These are phyloP conservation scores for Umimayanthus chanpuru DNA, from an alignment of 92 coral and sea anemone genomes.

Conservation along the genomic window DNA sequence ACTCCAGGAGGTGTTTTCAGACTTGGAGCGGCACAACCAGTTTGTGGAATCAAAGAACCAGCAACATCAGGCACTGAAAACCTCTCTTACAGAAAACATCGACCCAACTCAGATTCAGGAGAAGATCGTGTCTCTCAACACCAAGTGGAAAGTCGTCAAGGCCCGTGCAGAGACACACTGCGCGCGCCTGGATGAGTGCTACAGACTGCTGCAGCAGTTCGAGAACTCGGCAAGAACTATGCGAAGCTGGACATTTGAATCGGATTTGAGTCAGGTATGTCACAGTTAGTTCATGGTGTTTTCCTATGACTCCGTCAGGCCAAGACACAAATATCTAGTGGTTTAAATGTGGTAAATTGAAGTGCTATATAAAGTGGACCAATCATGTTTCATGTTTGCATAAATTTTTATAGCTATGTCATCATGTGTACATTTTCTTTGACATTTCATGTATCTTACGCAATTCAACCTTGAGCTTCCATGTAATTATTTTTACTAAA, in stretches of 20 bases:
- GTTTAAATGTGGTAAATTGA: background rate
- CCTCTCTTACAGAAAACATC: constrained; percentile 68
- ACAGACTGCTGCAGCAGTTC: constrained; percentile 59
- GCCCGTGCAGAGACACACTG: constrained; percentile 68
- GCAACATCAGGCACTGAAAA: constrained; percentile 63
- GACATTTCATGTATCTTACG: too few species aligned
- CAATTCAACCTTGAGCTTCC: too few species aligned
- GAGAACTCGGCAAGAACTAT: constrained; percentile 65
- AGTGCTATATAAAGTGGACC: too few species aligned
- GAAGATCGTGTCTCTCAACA: constrained; percentile 65
- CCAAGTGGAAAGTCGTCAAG: constrained; percentile 74
- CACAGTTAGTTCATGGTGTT: too few species aligned
- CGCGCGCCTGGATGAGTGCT: constrained; percentile 62
- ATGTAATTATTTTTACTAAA: too few species aligned
- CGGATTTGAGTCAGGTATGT: constrained; percentile 63
- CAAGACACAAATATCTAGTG: background rate
- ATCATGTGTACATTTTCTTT: too few species aligned
- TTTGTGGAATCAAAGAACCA: constrained; percentile 75
- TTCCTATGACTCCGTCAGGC: background rate
- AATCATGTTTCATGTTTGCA: too few species aligned
- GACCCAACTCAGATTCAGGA: constrained; percentile 76
- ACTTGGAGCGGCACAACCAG: constrained; percentile 74
- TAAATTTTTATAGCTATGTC: too few species aligned
- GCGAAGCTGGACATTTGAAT: constrained; percentile 64
- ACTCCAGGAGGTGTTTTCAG: constrained; percentile 67